Evolutionary conservation across 2,888 invertebrate genomes (phyloP), one percentile per base, ranked within the genome.

Genomic region (Brachyptera putata): DNA sequence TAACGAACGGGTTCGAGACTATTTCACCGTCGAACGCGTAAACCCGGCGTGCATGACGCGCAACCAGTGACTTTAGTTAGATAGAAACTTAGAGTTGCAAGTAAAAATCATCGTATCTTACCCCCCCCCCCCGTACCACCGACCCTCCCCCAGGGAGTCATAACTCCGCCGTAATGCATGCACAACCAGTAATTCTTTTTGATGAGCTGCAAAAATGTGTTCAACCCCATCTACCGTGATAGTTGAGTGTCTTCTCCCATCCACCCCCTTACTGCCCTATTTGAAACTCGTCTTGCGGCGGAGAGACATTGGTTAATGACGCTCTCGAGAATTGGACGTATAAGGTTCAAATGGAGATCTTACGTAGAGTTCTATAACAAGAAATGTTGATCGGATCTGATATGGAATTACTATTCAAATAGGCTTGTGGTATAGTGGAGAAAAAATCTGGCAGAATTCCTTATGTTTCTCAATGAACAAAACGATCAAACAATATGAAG

Each of bases 141-240:
- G 39, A 13, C 22, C 9, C 16, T 25, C 21, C 46, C 7, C 43
- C 22, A n/a, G 57, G 49, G 57, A 48, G 21, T 14, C 49, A 26
- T 36, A 53, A 53, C 53, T 53, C 53, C 18, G 36, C 2, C 9
- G 36, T 34, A 34, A 53, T 53, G 53, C 53, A 36, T 36, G 53
- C 53, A 36, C 53, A 36, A 18, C 13, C 41, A 36, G 59, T 61
- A 63, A 63, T 63, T 63, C 61, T 61, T 61, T 63, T 24, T 61
- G 61, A 63, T 56, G 63, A 63, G 59, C 63, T 63, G 63, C 61
- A 63, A 63, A 63, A 61, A 58, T 55, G 49, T 24, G 58, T 50
- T 36, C 53, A 16, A 14, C 36, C 53, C 13, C 43, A 43, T 43
- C 37, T 39, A 56, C 34, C 48, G 30, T 14, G 25, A 11, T 49